Conservation (phyloP, 2,888 invertebrate species). For the Pristionchus fissidentatus region DNA sequence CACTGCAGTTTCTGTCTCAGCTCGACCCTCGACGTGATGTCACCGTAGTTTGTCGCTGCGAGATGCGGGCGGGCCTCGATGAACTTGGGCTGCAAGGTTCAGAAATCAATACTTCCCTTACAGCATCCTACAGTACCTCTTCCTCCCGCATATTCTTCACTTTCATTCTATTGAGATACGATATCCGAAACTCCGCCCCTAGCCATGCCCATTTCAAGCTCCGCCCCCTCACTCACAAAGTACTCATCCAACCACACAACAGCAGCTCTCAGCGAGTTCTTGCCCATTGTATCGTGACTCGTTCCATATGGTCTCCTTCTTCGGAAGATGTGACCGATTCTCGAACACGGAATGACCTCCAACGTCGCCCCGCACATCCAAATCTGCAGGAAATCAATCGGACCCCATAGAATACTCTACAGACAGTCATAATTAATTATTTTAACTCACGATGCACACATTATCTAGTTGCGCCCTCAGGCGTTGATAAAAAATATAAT, state of each 20-base stretch:
- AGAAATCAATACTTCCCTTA: neutral
- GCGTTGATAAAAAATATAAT: too few relatives aligned
- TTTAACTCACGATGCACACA: too few relatives aligned
- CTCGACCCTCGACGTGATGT: slow-evolving; percentile 86
- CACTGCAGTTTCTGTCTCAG: slow-evolving; percentile 89
- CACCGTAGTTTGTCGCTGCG: slow-evolving; percentile 85
- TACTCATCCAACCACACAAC: slow-evolving; percentile 98
- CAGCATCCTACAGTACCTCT: too few relatives aligned
- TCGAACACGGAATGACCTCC: slow-evolving; percentile 92
- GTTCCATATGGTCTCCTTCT: slow-evolving; percentile 87
- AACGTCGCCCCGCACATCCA: slow-evolving; percentile 97
- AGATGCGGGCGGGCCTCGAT: slow-evolving; percentile 64
- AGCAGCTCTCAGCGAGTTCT: slow-evolving; percentile 92
- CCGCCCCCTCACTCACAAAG: slow-evolving; percentile 79
- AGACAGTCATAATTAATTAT: too few relatives aligned
- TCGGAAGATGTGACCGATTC: slow-evolving; percentile 95
- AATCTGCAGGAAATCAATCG: slow-evolving; percentile 79
- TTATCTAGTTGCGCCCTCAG: too few relatives aligned
- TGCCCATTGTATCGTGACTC: slow-evolving; percentile 86
- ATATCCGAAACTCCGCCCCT: neutral
- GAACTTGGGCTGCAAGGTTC: slow-evolving; percentile 81
- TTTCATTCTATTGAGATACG: too few relatives aligned
- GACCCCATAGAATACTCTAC: neutral
- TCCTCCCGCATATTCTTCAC: too few relatives aligned
- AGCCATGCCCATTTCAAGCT: neutral